Evolutionary conservation across 2,888 invertebrate genomes (phyloP).

Genomic region (Drosophila seclusa): DNA sequence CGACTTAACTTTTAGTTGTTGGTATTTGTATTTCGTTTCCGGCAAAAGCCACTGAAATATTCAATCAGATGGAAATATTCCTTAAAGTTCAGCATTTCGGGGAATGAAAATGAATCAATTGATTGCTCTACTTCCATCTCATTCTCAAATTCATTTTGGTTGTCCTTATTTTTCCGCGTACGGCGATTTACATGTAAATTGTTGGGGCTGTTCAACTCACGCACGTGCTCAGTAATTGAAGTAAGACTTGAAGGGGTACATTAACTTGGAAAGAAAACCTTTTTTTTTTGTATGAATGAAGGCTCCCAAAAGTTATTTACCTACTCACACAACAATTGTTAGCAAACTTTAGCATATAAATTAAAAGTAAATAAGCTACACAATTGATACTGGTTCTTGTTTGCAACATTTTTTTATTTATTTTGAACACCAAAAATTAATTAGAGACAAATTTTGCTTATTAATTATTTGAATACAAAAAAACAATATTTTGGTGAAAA

Average conservation of each 20-base stretch:
- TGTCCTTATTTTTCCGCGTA: conserved; percentile 31
- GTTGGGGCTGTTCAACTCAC: conserved; percentile 54
- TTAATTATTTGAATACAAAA: background rate
- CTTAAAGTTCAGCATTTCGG: conserved; percentile 38
- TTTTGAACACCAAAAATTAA: background rate
- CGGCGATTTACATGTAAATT: conserved; percentile 69
- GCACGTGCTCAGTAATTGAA: conserved; percentile 67
- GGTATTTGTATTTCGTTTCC: conserved; percentile 14
- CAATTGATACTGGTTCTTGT: background rate
- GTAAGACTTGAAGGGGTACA: conserved; percentile 27
- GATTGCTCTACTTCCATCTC: conserved; percentile 51
- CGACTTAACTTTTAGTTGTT: conserved; percentile 34
- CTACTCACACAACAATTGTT: background rate
- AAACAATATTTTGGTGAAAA: background rate
- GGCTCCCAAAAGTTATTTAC: background rate
- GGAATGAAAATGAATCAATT: conserved; percentile 59
- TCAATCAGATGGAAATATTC: conserved; percentile 48
- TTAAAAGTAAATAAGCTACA: background rate
- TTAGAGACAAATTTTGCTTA: background rate
- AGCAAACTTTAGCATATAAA: background rate
- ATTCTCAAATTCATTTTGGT: conserved; percentile 20
- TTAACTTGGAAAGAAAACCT: conserved; percentile 44
- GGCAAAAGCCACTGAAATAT: conserved; percentile 24
- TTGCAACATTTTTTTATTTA: background rate
- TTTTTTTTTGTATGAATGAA: conserved; percentile 36